Conservation (phyloP, 2,113 vertebrate species). For the Taurulus bubalis region DNA sequence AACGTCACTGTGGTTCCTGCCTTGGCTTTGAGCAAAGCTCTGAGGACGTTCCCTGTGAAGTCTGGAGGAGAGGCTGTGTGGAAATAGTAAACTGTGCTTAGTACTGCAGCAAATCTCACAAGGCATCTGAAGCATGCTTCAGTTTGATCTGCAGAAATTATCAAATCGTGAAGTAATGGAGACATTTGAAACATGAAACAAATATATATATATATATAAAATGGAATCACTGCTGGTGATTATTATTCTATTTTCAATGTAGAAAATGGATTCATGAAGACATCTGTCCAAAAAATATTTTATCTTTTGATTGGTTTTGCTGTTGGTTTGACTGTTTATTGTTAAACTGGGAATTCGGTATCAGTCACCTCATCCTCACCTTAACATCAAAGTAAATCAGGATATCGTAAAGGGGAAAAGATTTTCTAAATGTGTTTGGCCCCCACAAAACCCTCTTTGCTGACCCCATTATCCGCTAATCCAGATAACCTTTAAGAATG, state of each 20-base stretch:
- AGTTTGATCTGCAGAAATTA: constrained; percentile 41
- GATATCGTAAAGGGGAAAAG: constrained; percentile 23
- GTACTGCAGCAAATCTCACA: constrained; percentile 34
- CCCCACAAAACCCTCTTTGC: constrained; percentile 50
- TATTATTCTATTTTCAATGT: not conserved
- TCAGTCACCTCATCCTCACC: constrained; percentile 18
- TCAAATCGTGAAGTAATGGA: constrained; percentile 31
- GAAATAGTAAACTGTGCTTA: constrained; percentile 65
- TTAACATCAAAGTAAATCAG: constrained; percentile 35
- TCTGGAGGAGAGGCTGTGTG: constrained; percentile 90
- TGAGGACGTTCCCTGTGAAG: constrained; percentile 91
- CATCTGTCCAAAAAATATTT: not conserved
- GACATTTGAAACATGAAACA: constrained; percentile 17
- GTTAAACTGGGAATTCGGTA: constrained; percentile 12
- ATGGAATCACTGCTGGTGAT: not conserved
- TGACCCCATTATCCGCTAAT: constrained; percentile 77
- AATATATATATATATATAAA: constrained; percentile 5
- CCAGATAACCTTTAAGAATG: constrained; percentile 78
- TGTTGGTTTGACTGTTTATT: constrained; percentile 2
- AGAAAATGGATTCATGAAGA: not conserved
- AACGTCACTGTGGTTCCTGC: constrained; percentile 89
- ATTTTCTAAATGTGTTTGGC: constrained; percentile 67
- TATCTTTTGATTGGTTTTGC: constrained; percentile 10
- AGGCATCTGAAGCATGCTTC: constrained; percentile 32
- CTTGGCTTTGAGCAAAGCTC: constrained; percentile 89